Conservation (phyloP, 2,888 invertebrate species). For the Tolmerus cingulatus region DNA sequence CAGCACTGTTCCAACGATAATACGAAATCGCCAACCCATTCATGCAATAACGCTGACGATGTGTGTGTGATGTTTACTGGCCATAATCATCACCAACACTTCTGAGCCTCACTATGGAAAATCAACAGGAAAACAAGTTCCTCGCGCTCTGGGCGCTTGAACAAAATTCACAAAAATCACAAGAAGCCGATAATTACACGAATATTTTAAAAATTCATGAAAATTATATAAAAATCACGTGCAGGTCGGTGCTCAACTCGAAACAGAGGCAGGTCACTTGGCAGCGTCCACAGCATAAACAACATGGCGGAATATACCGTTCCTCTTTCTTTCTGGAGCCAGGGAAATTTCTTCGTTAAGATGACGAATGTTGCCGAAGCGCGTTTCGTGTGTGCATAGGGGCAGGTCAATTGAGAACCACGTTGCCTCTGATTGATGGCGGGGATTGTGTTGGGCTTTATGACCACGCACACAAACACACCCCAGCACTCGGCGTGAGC, state of each 20-base stretch:
- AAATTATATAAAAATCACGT: neutral
- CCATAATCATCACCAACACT: neutral
- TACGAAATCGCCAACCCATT: neutral
- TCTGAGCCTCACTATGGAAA: neutral
- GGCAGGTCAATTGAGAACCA: slow-evolving; percentile 52
- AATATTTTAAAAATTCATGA: neutral
- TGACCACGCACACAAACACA: slow-evolving; percentile 38
- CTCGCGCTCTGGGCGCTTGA: neutral
- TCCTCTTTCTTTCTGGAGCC: neutral
- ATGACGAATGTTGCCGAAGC: slow-evolving; percentile 40
- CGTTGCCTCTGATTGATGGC: slow-evolving; percentile 51
- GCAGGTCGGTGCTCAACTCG: neutral
- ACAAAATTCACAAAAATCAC: neutral
- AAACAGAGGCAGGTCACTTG: neutral
- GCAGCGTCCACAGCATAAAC: neutral
- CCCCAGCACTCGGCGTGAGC: neutral
- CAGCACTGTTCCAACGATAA: neutral
- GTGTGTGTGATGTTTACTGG: neutral
- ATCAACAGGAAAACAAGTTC: neutral
- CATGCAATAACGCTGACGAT: neutral
- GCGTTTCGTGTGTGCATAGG: slow-evolving; percentile 40
- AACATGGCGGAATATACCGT: slow-evolving; percentile 33
- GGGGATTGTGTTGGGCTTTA: slow-evolving; percentile 49
- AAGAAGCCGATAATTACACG: neutral
- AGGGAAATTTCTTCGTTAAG: slow-evolving; percentile 41